Conservation (phyloP, 1,140 invertebrate species). For the Bombus terrestris region DNA sequence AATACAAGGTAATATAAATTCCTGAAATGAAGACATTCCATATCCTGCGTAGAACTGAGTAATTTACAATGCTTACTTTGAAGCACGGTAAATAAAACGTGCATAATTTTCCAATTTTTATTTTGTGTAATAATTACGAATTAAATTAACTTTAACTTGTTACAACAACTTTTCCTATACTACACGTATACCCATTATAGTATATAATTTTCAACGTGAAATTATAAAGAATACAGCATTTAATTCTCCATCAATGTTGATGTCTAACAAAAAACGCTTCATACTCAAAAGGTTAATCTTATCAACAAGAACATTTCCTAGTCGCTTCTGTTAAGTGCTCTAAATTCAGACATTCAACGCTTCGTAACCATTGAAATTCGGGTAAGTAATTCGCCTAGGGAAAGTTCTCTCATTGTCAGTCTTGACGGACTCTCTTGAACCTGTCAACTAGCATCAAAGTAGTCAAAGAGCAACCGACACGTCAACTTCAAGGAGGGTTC, state of each 20-base stretch:
- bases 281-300: background rate
- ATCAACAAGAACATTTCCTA: background rate
- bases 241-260: background rate
- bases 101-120: no score
- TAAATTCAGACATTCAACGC: background rate
- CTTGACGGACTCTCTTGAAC: background rate
- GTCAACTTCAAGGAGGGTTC: slow-evolving; percentile 22
- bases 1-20: no score
- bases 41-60: background rate
- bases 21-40: background rate
- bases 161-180: background rate
- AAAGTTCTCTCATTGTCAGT: background rate
- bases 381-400: background rate
- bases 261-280: background rate
- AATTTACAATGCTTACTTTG: background rate
- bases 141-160: background rate
- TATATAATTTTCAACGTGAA: no score
- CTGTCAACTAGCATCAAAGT: slow-evolving; percentile 13
- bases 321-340: background rate
- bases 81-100: no score
- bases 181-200: background rate
- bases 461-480: slow-evolving; percentile 24
- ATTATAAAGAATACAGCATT: background rate
- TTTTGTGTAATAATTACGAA: background rate
- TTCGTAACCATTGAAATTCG: background rate